Base-by-base conservation (phyloP, 2,797 vertebrate genomes). In the Coreius guichenoti region DNA sequence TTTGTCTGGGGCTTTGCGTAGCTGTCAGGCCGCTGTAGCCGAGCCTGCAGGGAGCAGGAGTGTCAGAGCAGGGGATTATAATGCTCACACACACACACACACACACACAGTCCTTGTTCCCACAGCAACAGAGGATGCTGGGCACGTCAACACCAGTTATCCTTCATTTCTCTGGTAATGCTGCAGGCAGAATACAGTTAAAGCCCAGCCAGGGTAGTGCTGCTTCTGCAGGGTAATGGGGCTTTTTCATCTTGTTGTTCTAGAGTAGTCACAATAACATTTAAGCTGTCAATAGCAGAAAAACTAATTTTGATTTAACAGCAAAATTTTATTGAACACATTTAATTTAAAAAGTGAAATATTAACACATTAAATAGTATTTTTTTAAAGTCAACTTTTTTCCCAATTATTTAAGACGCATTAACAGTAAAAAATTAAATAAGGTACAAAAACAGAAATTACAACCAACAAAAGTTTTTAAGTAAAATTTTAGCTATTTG, bases 111-210 rank as follows among this genome's bases (percentile, higher is more conserved):
- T 84, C 29, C 39, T 56, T 58, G 23, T 73, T 43, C 49, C 58
- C 58, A 73, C 65, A 65, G 68, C 29, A 29, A 67, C 82, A 69
- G 39, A 49, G 21, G 43, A 61, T 72, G 81, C 84, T 51, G 72
- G 21, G 56, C 72, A 68, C 67, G 87, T 89, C 85, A 86, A 75
- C 87, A 85, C 19, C 21, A 63, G 58, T 70, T 80, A 72, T 70
- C 39, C 54, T 77, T 78, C 8, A 26, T 85, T 75, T 70, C 79
- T 70, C 83, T 77, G 75, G 51, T 29, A 54, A 70, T 36, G 75
- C 43, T 14, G 43, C 21, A 63, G 51, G 39, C 43, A 81, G 21
- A 65, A 54, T 13, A 43, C 76, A 54, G 65, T 67, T 56, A 31
- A 43, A 86, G 29, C 77, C 61, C 43, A 47, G 63, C 9, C 63